These are phyloP conservation scores for Charanyca ferruginea DNA, from an alignment of 2,888 invertebrate species.

Conservation along the genomic window DNA sequence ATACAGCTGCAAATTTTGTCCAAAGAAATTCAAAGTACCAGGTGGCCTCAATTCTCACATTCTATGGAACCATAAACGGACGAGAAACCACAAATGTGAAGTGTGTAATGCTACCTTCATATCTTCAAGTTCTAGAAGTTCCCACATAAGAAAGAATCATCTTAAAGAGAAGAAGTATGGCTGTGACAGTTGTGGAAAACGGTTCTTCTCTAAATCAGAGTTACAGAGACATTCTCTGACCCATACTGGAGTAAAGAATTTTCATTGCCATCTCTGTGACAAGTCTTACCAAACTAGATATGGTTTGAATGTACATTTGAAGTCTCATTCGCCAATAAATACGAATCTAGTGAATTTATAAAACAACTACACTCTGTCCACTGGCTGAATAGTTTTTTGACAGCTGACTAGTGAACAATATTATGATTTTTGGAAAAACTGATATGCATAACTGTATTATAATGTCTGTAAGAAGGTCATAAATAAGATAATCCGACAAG, in stretches of 20 bases:
- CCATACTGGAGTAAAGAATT: slow-evolving; percentile 88
- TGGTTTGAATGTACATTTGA: slow-evolving; percentile 87
- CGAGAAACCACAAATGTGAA: slow-evolving; percentile 87
- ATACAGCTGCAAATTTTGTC: slow-evolving; percentile 87
- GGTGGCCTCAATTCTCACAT: slow-evolving; percentile 86
- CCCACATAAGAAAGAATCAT: slow-evolving; percentile 87
- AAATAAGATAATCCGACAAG: no score
- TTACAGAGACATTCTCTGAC: slow-evolving; percentile 85
- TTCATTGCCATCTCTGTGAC: slow-evolving; percentile 87
- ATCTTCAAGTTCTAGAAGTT: slow-evolving; percentile 85
- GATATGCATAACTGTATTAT: no score
- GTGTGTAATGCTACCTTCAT: slow-evolving; percentile 88
- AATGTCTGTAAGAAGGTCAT: no score
- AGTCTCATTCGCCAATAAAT: slow-evolving; percentile 80
- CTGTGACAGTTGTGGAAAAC: slow-evolving; percentile 86
- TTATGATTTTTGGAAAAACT: no score
- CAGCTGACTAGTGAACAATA: no score
- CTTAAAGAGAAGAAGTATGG: slow-evolving; percentile 87
- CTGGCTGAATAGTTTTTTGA: no score
- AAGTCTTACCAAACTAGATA: slow-evolving; percentile 89
- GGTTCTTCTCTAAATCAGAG: slow-evolving; percentile 87
- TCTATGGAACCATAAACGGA: slow-evolving; percentile 87
- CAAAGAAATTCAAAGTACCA: slow-evolving; percentile 88
- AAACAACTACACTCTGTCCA: no score
- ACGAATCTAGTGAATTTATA: slow-evolving; percentile 73